Conservation (phyloP, 2,888 invertebrate species). For the Dioctria rufipes region DNA sequence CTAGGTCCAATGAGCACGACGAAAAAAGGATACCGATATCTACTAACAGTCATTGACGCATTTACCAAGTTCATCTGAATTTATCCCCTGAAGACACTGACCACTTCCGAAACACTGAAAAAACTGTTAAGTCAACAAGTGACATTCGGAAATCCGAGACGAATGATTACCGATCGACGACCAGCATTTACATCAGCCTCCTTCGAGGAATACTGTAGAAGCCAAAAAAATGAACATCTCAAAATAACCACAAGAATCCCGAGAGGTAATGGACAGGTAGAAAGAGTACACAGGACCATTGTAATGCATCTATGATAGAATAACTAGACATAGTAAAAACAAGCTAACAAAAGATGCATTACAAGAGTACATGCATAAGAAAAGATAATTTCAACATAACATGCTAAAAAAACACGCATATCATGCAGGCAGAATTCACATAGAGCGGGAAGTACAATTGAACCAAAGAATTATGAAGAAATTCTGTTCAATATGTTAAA, state of each 20-base stretch:
- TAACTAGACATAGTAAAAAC: too few relatives aligned
- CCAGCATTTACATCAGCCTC: conserved; percentile 27
- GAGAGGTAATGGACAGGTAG: neutral
- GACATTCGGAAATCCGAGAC: conserved; percentile 34
- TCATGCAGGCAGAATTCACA: too few relatives aligned
- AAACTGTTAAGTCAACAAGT: conserved; percentile 30
- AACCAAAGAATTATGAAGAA: too few relatives aligned
- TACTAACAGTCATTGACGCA: conserved; percentile 64
- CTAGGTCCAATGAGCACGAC: conserved; percentile 63
- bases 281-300: too few relatives aligned
- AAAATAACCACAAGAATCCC: conserved; percentile 8
- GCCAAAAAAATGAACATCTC: conserved; percentile 3
- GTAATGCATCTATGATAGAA: too few relatives aligned
- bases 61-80: conserved; percentile 59
- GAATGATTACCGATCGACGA: conserved; percentile 33
- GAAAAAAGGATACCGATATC: conserved; percentile 63
- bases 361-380: too few relatives aligned
- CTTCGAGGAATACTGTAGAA: conserved; percentile 36
- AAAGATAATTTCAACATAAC: too few relatives aligned
- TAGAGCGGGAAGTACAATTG: too few relatives aligned
- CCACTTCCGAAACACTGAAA: conserved; percentile 31
- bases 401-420: too few relatives aligned
- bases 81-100: conserved; percentile 36
- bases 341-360: too few relatives aligned
- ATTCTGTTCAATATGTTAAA: too few relatives aligned